Conservation (phyloP, 2,113 vertebrate species). For the Nycticorax nycticorax region DNA sequence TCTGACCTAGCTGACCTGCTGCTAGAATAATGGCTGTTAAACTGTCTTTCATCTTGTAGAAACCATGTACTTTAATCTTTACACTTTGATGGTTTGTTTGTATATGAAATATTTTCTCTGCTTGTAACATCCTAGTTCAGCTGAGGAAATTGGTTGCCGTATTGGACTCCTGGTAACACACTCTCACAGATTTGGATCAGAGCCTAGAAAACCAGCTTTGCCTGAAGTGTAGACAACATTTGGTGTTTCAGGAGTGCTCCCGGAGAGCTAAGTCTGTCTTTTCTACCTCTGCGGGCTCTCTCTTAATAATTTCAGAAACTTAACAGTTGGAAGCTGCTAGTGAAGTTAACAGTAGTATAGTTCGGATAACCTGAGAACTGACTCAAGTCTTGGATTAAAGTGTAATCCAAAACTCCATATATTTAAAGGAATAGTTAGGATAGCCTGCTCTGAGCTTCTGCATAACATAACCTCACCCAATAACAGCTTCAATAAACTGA, state of each 20-base stretch:
- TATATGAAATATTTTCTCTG: neutral
- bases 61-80: neutral
- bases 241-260: neutral
- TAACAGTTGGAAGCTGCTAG: neutral
- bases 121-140: neutral
- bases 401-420: neutral
- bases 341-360: neutral
- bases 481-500: neutral
- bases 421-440: neutral
- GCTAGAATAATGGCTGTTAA: neutral
- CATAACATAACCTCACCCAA: neutral
- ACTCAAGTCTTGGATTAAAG: neutral
- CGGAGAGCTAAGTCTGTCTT: neutral
- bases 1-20: neutral
- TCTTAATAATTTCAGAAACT: neutral
- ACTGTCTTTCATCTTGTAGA: conserved; percentile 28
- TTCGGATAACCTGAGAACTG: neutral
- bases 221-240: neutral
- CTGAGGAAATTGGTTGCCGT: neutral
- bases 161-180: neutral
- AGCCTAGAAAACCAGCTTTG: conserved; percentile 1
- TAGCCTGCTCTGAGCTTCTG: neutral
- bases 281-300: neutral
- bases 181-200: neutral
- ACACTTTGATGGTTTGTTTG: conserved; percentile 36